Evolutionary conservation across 1,140 invertebrate genomes (phyloP).

Genomic region (Scaptomyza graminum): DNA sequence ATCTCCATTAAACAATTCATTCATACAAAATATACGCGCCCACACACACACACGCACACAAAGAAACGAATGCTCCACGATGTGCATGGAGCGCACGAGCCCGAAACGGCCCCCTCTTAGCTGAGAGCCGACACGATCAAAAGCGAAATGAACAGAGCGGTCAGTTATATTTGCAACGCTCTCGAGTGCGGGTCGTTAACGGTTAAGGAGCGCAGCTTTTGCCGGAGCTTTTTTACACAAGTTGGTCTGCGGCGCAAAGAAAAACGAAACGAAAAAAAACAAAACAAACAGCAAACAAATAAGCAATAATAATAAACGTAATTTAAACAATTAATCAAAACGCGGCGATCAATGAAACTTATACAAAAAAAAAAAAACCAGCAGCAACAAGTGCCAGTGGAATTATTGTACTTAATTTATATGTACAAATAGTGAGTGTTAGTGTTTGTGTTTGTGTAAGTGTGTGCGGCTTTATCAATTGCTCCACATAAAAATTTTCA

Average conservation of each 20-base stretch:
- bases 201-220: constrained; percentile 31
- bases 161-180: constrained; percentile 68
- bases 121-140: constrained; percentile 9
- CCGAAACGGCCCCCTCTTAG: constrained; percentile 30
- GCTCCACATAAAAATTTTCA: constrained; percentile 76
- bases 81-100: constrained; percentile 38
- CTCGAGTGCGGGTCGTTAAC: constrained; percentile 63
- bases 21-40: constrained; percentile 44
- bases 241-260: constrained; percentile 11
- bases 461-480: constrained; percentile 74
- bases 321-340: constrained; percentile 81
- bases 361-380: constrained; percentile 54
- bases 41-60: constrained; percentile 2
- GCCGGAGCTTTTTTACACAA: constrained; percentile 11
- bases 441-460: constrained; percentile 13
- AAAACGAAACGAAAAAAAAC: neutral
- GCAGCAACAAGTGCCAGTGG: constrained; percentile 69
- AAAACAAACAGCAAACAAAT: constrained; percentile 38
- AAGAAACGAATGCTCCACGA: constrained; percentile 7
- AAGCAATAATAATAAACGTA: constrained; percentile 72
- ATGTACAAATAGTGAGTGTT: constrained; percentile 65
- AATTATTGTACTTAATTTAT: constrained; percentile 81
- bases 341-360: constrained; percentile 77
- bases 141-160: constrained; percentile 15
- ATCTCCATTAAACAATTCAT: constrained; percentile 61